Percentiles rank a stretch among this genome's conserved stretches.
These are phyloP conservation scores for Yoshiicerus persimilis DNA, from an alignment of 1,140 invertebrate species.

Conservation along the genomic window DNA sequence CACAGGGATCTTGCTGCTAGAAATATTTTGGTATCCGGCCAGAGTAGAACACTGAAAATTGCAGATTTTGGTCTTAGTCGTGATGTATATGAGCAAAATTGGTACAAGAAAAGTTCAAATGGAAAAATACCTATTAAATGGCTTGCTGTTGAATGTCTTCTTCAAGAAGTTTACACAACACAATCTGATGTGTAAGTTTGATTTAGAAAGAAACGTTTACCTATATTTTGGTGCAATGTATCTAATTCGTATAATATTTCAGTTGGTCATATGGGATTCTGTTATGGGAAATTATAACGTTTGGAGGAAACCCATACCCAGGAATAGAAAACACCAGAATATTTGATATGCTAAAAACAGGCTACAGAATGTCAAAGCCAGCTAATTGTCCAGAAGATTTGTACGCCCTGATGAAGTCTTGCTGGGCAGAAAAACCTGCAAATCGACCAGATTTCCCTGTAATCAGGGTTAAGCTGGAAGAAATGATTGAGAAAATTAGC, in stretches of 20 bases:
- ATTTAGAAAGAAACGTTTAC: not conserved
- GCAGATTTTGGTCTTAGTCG: conserved; percentile 86
- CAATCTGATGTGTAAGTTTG: conserved; percentile 85
- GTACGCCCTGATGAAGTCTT: conserved; percentile 78
- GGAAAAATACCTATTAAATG: conserved; percentile 86
- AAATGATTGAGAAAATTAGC: conserved; percentile 59
- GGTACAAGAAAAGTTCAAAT: conserved; percentile 71
- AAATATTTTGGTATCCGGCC: conserved; percentile 78
- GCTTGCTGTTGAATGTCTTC: conserved; percentile 88
- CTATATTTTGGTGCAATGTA: not conserved
- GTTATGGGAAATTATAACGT: conserved; percentile 88
- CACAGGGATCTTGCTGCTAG: conserved; percentile 77
- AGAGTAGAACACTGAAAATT: conserved; percentile 72
- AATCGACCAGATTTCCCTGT: conserved; percentile 75
- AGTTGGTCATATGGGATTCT: conserved; percentile 92
- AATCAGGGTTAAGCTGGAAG: conserved; percentile 66
- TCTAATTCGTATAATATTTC: conserved; percentile 37
- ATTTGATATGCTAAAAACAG: conserved; percentile 59
- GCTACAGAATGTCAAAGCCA: conserved; percentile 62
- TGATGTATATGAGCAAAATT: conserved; percentile 80
- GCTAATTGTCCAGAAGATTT: conserved; percentile 63
- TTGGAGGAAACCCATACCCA: conserved; percentile 61
- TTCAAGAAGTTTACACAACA: conserved; percentile 88
- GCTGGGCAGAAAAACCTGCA: conserved; percentile 74
- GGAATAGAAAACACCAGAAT: conserved; percentile 61